Evolutionary conservation across 2,888 invertebrate genomes (phyloP), one percentile per base, ranked within the genome.

Genomic region (Rhodophaea formosa): DNA sequence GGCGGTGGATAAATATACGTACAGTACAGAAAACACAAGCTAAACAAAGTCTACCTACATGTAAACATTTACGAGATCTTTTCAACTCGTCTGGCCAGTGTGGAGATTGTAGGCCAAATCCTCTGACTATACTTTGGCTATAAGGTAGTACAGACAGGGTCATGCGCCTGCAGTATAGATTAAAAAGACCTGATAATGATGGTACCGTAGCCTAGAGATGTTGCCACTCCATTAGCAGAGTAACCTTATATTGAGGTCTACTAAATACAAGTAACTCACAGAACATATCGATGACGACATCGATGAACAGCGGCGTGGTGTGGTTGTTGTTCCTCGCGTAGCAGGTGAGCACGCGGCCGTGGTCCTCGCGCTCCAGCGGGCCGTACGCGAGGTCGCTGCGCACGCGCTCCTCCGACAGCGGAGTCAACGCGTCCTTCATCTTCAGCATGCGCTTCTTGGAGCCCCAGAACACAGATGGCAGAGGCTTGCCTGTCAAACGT

Each of bases 291-390:
- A 95, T 83, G 49, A 93, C 92, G 66, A 95, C 92, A 61, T 94
- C 93, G 64, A 93, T 93, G 62, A 93, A 92, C 65, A 95, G 91
- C 57, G 95, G 95, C 57, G 91, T 80, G 47, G 94, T 94, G 72
- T 93, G 87, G 70, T 95, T 93, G 80, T 95, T 95, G 84, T 95
- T 95, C 66, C 92, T 88, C 46, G 95, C 95, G 71, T 93, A 92
- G 77, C 95, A 95, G 0, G 93, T 92, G 84, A 95, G 91, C 69
- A 93, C 88, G 63, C 90, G 84, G 74, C 94, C 93, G 59, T 95
- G 93, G 82, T 95, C 94, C 66, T 93, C 92, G 42, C 94, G 88
- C 65, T 92, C 91, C 57, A 95, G 86, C 49, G 93, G 93, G 30
- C 93, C 93, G 73, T 93, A 88, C 58, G 90, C 88, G 44, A 95